These are phyloP conservation scores for Bagarius yarrelli DNA, from an alignment of 2,113 vertebrate species.

Conservation along the genomic window DNA sequence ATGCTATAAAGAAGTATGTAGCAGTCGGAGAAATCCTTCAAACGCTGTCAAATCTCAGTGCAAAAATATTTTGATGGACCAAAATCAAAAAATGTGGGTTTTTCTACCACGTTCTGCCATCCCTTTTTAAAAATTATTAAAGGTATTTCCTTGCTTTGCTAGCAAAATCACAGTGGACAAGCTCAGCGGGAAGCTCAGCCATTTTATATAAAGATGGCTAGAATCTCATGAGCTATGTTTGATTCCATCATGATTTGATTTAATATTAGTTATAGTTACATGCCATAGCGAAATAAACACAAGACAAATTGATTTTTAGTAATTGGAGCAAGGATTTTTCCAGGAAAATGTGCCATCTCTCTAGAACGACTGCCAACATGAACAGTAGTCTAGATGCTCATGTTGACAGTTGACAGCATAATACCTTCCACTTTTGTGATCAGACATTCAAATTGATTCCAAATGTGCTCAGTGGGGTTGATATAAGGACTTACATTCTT, in stretches of 20 bases:
- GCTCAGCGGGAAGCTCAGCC: background rate
- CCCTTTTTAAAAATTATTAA: no score
- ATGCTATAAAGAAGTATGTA: background rate
- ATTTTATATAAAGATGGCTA: background rate
- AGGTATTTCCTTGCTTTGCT: no score
- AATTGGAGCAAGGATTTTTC: background rate
- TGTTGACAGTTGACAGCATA: background rate
- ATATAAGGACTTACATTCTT: background rate
- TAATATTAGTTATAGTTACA: background rate
- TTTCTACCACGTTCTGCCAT: background rate
- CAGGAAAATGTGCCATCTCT: background rate
- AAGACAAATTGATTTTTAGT: background rate
- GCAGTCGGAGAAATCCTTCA: background rate
- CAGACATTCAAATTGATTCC: background rate
- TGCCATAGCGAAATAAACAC: background rate
- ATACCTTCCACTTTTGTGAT: background rate
- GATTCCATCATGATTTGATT: background rate
- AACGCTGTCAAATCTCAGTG: background rate
- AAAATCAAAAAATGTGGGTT: background rate
- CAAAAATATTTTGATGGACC: background rate
- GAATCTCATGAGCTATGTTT: background rate
- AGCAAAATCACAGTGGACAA: background rate
- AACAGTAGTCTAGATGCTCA: slow-evolving; percentile 20
- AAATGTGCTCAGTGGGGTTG: background rate
- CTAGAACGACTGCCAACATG: background rate